These are phyloP conservation scores for Cheirogaleus medius DNA, from an alignment of 2,113 vertebrate species.

Conservation along the genomic window DNA sequence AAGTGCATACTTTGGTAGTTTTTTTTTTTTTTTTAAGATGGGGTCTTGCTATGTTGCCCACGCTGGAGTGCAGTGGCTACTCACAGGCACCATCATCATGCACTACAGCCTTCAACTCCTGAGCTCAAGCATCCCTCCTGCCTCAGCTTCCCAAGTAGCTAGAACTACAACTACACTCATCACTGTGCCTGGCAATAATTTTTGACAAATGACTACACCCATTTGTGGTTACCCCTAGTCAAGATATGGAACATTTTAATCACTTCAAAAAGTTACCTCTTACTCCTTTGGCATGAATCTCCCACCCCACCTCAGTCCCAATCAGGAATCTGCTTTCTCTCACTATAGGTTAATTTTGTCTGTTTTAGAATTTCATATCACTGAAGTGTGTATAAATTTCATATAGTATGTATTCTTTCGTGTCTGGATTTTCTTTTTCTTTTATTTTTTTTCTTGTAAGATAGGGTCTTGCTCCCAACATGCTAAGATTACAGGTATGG, in stretches of 20 bases:
- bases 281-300: not conserved
- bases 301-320: not conserved
- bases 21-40: not conserved
- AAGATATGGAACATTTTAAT: constrained; percentile 28
- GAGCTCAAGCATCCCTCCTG: not conserved
- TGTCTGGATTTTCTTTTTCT: not conserved
- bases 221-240: not conserved
- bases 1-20: not conserved
- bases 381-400: too few relatives aligned
- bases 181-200: not conserved
- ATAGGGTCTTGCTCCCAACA: too few relatives aligned
- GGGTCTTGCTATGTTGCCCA: not conserved
- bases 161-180: not conserved
- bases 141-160: not conserved
- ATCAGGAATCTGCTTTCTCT: not conserved
- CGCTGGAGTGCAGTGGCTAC: not conserved
- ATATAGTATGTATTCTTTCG: not conserved
- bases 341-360: not conserved
- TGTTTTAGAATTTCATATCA: constrained; percentile 8
- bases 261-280: not conserved
- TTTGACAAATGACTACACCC: constrained; percentile 2
- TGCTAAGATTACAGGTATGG: too few relatives aligned
- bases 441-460: too few relatives aligned
- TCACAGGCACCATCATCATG: not conserved
- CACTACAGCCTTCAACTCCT: not conserved